A percentile compares a stretch with the other conserved stretches of the same genome.
Conservation (phyloP, 2,113 vertebrate genomes). For the Vombatus ursinus region DNA sequence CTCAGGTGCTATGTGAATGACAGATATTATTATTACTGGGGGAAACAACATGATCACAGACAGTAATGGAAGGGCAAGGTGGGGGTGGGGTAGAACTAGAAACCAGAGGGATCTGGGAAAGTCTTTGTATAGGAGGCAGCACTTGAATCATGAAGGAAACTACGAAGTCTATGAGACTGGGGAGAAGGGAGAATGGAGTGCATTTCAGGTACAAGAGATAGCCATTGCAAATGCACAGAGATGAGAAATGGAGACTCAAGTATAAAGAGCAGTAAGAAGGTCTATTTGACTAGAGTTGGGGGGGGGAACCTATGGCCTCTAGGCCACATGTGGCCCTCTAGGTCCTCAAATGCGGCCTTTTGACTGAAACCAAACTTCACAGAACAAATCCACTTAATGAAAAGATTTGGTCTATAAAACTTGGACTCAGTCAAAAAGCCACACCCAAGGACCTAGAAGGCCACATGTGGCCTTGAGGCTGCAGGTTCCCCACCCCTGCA, state of each 20-base stretch:
- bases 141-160: neutral
- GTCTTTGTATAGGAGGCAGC: neutral
- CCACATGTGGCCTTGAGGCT: too few species aligned
- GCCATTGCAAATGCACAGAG: neutral
- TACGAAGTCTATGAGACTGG: neutral
- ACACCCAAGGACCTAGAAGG: too few species aligned
- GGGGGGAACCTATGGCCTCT: too few species aligned
- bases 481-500: too few species aligned
- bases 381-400: too few species aligned
- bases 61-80: neutral
- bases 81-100: neutral
- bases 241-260: neutral
- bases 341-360: too few species aligned
- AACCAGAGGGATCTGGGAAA: neutral
- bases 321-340: too few species aligned
- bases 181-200: neutral
- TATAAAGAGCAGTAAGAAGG: neutral
- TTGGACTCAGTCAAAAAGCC: too few species aligned
- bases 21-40: neutral
- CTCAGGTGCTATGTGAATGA: neutral
- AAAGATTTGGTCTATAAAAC: too few species aligned
- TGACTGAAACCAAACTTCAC: too few species aligned
- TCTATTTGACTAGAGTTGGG: neutral
- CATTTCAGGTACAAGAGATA: neutral
- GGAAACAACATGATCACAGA: neutral